Percentiles rank a stretch among this genome's conserved stretches.
These are phyloP conservation scores for Tetrapedia diversipes DNA, from an alignment of 2,888 invertebrate species.

Conservation along the genomic window DNA sequence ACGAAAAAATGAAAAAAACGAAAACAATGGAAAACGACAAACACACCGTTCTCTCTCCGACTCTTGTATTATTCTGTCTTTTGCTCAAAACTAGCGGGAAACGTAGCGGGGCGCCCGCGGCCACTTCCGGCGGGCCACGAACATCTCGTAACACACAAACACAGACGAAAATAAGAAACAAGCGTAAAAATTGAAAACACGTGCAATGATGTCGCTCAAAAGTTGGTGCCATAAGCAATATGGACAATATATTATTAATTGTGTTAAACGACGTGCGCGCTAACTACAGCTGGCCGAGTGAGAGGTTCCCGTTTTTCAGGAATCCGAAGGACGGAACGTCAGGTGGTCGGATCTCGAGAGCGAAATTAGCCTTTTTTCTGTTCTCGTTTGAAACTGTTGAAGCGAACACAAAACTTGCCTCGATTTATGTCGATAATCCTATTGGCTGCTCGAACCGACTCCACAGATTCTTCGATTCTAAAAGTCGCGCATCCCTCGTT, in stretches of 20 bases:
- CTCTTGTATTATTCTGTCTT: conserved; percentile 54
- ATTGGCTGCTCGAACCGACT: not conserved
- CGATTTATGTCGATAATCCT: too few relatives aligned
- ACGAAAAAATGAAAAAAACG: not conserved
- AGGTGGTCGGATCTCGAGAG: conserved; percentile 36
- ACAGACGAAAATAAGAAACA: not conserved
- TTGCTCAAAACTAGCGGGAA: conserved; percentile 59
- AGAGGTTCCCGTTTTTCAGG: conserved; percentile 57
- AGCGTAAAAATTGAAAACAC: conserved; percentile 1
- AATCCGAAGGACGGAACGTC: conserved; percentile 43
- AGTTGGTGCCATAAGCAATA: conserved; percentile 78
- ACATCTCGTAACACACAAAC: conserved; percentile 25
- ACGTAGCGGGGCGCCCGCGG: too few relatives aligned
- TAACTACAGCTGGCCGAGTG: conserved; percentile 73
- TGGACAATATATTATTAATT: conserved; percentile 74
- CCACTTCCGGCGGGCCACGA: too few relatives aligned
- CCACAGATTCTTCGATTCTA: not conserved
- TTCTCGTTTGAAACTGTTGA: too few relatives aligned
- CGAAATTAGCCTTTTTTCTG: too few relatives aligned
- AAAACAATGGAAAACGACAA: not conserved
- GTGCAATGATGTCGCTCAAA: conserved; percentile 74
- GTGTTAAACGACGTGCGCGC: conserved; percentile 60
- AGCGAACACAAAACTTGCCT: too few relatives aligned
- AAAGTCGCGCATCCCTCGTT: too few relatives aligned
- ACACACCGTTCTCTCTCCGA: conserved; percentile 38